Base-by-base conservation (phyloP, 2,797 vertebrate genomes). In the Characodon lateralis region DNA sequence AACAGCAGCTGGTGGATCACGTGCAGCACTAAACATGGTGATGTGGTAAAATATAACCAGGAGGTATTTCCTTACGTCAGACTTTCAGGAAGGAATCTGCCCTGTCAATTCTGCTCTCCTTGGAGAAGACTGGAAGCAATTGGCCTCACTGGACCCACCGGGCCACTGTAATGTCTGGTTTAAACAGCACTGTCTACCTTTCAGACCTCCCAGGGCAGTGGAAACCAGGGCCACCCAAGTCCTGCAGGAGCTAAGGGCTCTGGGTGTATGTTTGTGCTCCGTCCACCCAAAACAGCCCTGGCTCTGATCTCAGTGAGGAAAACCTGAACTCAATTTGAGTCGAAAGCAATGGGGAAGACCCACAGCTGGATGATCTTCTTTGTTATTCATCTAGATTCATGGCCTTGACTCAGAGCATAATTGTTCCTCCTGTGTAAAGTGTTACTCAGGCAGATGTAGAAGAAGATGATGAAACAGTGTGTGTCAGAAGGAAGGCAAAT, bases 211-310 rank as follows among this genome's bases (percentile, higher is more conserved):
- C 90, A 88, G 91, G 76, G 81, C 58, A 83, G 79, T 87, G 89
- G 89, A 90, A 90, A 92, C 81, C 73, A 65, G 89, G 91, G 91
- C 93, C 94, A 94, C 92, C 91, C 94, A 94, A 87, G 91, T 87
- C 89, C 82, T 88, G 74, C 78, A 77, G 73, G 66, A 75, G 71
- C 82, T 70, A 22, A 74, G 69, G 71, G 78, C 69, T 14, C 50
- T 78, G 22, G 13, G n/a, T 82, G 69, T 78, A 74, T 81, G 78
- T 80, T 74, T 73, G 83, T 77, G 73, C 46, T 72, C 78, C 79
- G 81, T 89, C 88, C 79, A 80, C 85, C 86, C 76, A 71, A 81
- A 82, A 85, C 79, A 84, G 80, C 70, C 14, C 39, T 73, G 56
- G 71, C 85, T 92, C 81, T 89, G 87, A 90, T 91, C 85, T 93